These are phyloP conservation scores for Harpalus rubripes DNA, from an alignment of 2,888 invertebrate genomes.

Conservation along the genomic window DNA sequence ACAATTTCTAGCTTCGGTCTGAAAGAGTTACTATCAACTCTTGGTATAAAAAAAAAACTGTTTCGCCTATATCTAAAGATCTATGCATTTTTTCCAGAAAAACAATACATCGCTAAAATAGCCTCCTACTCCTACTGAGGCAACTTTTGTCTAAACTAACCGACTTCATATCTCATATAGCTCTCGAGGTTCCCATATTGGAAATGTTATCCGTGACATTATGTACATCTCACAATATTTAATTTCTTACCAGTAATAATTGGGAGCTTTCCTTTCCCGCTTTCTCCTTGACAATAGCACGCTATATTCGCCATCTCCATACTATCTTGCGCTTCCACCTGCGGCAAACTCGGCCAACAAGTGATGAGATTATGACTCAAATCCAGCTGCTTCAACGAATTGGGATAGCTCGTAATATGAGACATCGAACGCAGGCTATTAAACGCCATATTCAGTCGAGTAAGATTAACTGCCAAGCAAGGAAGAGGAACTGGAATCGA, in stretches of 20 bases:
- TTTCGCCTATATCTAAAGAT: no score
- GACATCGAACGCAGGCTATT: conserved; percentile 91
- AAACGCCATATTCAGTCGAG: conserved; percentile 93
- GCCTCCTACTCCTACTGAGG: no score
- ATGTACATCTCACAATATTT: no score
- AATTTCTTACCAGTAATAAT: conserved; percentile 74
- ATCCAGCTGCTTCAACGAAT: conserved; percentile 93
- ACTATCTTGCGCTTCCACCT: conserved; percentile 81
- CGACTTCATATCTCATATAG: no score
- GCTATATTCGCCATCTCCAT: conserved; percentile 84
- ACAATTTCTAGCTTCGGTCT: no score
- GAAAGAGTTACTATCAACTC: no score
- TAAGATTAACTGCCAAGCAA: conserved; percentile 92
- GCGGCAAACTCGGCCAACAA: conserved; percentile 93
- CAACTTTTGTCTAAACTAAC: no score
- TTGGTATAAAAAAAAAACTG: no score
- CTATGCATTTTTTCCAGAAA: no score
- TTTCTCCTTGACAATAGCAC: conserved; percentile 82
- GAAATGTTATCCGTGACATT: no score
- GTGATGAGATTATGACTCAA: conserved; percentile 94
- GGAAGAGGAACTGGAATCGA: conserved; percentile 93
- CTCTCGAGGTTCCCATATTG: no score
- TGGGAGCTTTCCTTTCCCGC: conserved; percentile 72
- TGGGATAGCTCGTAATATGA: conserved; percentile 93
- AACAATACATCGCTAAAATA: no score